Percentiles rank a stretch among this genome's conserved stretches.
Conservation (phyloP, 2,888 invertebrate genomes). For the Camptogramma bilineatum region DNA sequence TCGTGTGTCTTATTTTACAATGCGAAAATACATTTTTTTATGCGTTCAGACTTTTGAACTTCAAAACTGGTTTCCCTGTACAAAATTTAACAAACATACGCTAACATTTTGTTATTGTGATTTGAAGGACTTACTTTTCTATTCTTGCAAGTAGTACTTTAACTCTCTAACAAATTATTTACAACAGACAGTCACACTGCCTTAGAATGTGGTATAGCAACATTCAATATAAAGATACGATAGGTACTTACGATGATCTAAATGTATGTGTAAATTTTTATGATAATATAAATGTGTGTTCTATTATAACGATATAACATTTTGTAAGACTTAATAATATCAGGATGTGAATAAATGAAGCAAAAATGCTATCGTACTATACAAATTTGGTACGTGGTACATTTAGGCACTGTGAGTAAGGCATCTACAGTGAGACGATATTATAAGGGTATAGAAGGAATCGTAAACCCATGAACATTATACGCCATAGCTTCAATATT, state of each 20-base stretch:
- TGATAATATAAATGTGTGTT: constrained; percentile 43
- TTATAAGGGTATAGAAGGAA: constrained; percentile 60
- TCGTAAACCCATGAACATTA: constrained; percentile 30
- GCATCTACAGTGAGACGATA: constrained; percentile 92
- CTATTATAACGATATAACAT: constrained; percentile 64
- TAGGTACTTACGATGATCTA: constrained; percentile 41
- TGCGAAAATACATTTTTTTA: constrained; percentile 79
- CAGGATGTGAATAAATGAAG: constrained; percentile 74
- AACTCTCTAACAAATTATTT: constrained; percentile 53
- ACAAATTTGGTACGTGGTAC: constrained; percentile 83
- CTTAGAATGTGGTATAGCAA: constrained; percentile 52
- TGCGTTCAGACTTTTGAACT: constrained; percentile 83
- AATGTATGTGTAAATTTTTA: constrained; percentile 43
- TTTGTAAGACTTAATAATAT: constrained; percentile 70
- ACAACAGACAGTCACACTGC: constrained; percentile 50
- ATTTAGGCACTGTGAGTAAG: constrained; percentile 93
- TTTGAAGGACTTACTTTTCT: constrained; percentile 66
- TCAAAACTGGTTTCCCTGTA: constrained; percentile 82
- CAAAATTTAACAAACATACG: constrained; percentile 80
- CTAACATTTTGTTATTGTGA: constrained; percentile 83
- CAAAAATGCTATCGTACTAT: constrained; percentile 74
- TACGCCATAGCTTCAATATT: neutral
- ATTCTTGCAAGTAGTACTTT: constrained; percentile 42
- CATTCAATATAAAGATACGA: constrained; percentile 43
- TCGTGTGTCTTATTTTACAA: constrained; percentile 80